Percentiles rank a stretch among this genome's conserved stretches.
These are phyloP conservation scores for Podarcis cretensis DNA, from an alignment of 2,113 vertebrate species.

Conservation along the genomic window DNA sequence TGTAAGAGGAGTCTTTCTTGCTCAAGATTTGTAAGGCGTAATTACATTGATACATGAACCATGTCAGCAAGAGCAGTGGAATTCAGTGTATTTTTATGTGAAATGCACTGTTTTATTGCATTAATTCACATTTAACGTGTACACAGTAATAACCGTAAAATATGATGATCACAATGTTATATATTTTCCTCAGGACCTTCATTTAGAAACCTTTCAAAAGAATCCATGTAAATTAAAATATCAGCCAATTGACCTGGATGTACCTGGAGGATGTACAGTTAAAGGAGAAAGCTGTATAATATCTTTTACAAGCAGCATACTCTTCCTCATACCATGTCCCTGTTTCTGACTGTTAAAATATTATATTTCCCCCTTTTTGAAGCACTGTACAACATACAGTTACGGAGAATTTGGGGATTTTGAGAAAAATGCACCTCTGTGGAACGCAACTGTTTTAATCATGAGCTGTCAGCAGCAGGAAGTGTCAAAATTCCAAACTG, in stretches of 20 bases:
- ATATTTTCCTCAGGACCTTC: slow-evolving; percentile 82
- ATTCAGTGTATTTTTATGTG: slow-evolving; percentile 79
- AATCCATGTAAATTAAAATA: slow-evolving; percentile 80
- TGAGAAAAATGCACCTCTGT: slow-evolving; percentile 46
- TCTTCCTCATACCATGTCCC: slow-evolving; percentile 55
- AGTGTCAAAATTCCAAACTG: slow-evolving; percentile 7
- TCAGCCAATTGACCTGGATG: slow-evolving; percentile 79
- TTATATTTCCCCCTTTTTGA: slow-evolving; percentile 62
- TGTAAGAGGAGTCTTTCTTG: slow-evolving; percentile 55
- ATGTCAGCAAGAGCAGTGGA: slow-evolving; percentile 79
- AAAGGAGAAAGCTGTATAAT: slow-evolving; percentile 63
- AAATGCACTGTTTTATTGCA: slow-evolving; percentile 83
- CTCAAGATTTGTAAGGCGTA: slow-evolving; percentile 77
- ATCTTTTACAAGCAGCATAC: slow-evolving; percentile 70
- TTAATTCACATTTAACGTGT: slow-evolving; percentile 87
- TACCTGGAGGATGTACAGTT: slow-evolving; percentile 76
- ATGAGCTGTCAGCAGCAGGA: slow-evolving; percentile 24
- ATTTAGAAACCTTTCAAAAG: slow-evolving; percentile 79
- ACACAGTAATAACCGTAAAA: slow-evolving; percentile 84
- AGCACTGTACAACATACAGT: slow-evolving; percentile 54
- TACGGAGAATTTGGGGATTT: slow-evolving; percentile 65
- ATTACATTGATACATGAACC: slow-evolving; percentile 81
- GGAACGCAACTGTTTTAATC: slow-evolving; percentile 50
- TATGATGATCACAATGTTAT: slow-evolving; percentile 78
- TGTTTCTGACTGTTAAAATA: slow-evolving; percentile 72